A percentile compares a stretch with the other conserved stretches of the same genome.
phyloP scores from a whole-genome alignment of 2,113 vertebrate species.

The Limanda limanda region DNA sequence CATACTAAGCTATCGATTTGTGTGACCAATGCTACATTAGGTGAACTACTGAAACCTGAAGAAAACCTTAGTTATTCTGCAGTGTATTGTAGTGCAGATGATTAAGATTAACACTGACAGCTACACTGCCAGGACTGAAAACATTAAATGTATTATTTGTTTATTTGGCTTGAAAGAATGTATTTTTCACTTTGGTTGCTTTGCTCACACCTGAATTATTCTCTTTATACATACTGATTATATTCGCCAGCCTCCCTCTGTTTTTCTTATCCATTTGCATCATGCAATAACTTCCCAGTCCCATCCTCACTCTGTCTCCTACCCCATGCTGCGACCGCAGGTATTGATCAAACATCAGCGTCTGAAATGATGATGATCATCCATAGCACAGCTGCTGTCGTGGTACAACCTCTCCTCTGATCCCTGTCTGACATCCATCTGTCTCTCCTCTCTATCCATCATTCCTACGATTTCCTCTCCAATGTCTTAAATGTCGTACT shows the following conservation, averaged over 20 bases:
- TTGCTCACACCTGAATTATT: slow-evolving; percentile 7
- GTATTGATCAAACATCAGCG: slow-evolving; percentile 57
- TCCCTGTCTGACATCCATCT: slow-evolving; percentile 36
- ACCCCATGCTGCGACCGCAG: neutral
- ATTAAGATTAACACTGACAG: neutral
- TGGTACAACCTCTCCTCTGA: slow-evolving; percentile 33
- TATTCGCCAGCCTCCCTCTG: slow-evolving; percentile 4
- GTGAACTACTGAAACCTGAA: neutral
- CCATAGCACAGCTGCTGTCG: slow-evolving; percentile 28
- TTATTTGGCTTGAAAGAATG: slow-evolving; percentile 34
- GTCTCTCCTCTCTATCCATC: slow-evolving; percentile 25
- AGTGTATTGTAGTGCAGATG: neutral
- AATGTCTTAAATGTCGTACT: slow-evolving; percentile 55
- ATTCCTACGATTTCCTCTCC: slow-evolving; percentile 29
- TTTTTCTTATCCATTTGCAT: neutral
- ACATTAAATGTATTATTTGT: neutral
- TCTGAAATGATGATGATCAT: slow-evolving; percentile 53
- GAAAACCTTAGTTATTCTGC: neutral
- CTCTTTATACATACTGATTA: neutral
- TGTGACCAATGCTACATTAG: no score
- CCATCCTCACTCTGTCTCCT: neutral
- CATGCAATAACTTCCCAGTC: neutral
- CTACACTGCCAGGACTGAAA: neutral
- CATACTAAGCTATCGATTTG: no score
- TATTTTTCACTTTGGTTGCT: slow-evolving; percentile 7